Evolutionary conservation across 2,888 invertebrate genomes (phyloP).

Genomic region (Pachydiplax longipennis): DNA sequence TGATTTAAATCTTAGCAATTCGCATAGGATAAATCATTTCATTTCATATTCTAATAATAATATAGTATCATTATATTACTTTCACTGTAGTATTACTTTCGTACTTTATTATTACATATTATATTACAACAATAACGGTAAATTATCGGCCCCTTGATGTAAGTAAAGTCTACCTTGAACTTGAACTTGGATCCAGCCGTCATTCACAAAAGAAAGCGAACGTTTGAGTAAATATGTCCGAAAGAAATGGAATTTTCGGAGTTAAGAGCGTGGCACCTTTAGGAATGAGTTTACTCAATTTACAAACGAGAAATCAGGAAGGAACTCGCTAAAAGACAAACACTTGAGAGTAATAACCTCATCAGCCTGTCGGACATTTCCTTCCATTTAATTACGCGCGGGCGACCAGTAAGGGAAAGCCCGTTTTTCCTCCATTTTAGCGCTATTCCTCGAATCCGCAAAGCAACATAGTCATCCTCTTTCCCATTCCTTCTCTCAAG

Average conservation of each 20-base stretch:
- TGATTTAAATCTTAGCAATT: no score
- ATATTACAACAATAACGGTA: no score
- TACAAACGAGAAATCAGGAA: constrained; percentile 1
- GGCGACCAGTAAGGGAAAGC: neutral
- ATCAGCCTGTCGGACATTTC: neutral
- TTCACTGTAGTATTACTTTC: no score
- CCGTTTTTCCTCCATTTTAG: neutral
- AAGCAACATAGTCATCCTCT: neutral
- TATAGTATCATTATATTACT: no score
- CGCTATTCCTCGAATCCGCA: neutral
- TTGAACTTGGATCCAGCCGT: neutral
- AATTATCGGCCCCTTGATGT: no score
- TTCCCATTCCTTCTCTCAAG: neutral
- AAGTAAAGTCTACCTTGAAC: neutral
- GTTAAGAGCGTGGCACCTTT: neutral
- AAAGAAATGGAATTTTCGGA: neutral
- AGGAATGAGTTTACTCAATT: neutral
- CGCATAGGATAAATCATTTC: no score
- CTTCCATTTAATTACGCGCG: neutral
- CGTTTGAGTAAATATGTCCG: neutral
- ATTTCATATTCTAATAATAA: no score
- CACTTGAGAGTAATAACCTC: neutral
- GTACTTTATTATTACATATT: no score
- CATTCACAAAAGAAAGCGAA: neutral
- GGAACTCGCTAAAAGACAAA: neutral